These are phyloP conservation scores for Pheosia gnoma DNA, from an alignment of 2,888 invertebrate genomes.

Conservation along the genomic window DNA sequence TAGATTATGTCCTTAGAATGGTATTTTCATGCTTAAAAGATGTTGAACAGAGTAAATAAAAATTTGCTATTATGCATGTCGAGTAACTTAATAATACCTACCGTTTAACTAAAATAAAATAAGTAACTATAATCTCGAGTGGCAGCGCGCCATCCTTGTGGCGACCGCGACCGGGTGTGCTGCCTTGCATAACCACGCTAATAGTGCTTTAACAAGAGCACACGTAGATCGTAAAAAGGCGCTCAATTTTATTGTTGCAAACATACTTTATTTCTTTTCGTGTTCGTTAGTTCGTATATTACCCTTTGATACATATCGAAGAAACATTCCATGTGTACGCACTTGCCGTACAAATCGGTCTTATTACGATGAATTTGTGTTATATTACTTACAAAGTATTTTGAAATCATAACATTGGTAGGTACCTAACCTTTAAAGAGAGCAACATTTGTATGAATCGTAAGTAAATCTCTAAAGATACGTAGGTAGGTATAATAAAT, in stretches of 20 bases:
- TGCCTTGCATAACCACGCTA: constrained; percentile 29
- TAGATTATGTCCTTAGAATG: no score
- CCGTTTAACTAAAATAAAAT: no score
- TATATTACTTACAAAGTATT: not conserved
- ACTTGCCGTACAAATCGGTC: constrained; percentile 6
- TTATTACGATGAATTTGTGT: not conserved
- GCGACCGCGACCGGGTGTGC: constrained; percentile 21
- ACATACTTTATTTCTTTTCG: constrained; percentile 15
- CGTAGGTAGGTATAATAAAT: constrained; percentile 3
- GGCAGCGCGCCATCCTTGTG: constrained; percentile 44
- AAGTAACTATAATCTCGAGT: constrained; percentile 12
- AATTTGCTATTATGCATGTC: no score
- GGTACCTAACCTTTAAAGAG: not conserved
- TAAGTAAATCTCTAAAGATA: constrained; percentile 1
- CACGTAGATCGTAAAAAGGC: constrained; percentile 31
- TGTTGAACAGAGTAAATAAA: no score
- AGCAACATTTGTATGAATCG: constrained; percentile 4
- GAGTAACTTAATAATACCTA: no score
- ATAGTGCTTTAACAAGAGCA: constrained; percentile 35
- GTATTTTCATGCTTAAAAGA: no score
- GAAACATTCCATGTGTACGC: constrained; percentile 8
- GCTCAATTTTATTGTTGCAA: constrained; percentile 18
- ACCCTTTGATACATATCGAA: constrained; percentile 13
- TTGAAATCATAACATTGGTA: not conserved
- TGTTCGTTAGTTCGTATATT: not conserved